Conservation (phyloP, 2,888 invertebrate genomes). For the Galeopsomyia nigrocyanea region DNA sequence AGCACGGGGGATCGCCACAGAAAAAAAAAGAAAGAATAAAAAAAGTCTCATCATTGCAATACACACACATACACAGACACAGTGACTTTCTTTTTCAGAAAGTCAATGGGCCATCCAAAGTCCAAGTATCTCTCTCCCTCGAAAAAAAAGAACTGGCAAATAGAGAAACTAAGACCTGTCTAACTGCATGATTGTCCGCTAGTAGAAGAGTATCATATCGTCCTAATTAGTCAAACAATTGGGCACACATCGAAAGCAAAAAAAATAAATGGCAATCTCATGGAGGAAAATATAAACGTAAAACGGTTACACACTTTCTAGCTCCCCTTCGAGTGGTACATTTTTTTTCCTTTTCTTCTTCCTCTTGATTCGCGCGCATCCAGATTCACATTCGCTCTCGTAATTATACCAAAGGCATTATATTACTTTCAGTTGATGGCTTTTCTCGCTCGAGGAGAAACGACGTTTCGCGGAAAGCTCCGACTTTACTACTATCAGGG, state of each 20-base stretch:
- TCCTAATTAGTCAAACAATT: too few species aligned
- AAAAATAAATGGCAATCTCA: slow-evolving; percentile 10
- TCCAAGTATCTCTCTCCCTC: background rate
- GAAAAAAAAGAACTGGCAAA: background rate
- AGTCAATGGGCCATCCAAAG: slow-evolving; percentile 18
- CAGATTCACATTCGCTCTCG: slow-evolving; percentile 14
- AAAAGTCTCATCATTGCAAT: too few species aligned
- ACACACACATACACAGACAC: too few species aligned
- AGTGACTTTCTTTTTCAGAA: slow-evolving; percentile 41
- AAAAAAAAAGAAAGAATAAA: too few species aligned
- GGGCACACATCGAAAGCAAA: background rate
- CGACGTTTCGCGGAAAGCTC: background rate
- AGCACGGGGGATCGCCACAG: too few species aligned
- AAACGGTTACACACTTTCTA: slow-evolving; percentile 38
- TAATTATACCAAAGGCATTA: slow-evolving; percentile 31
- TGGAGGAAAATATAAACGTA: background rate
- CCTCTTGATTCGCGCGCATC: slow-evolving; percentile 24
- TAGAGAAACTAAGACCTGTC: too few species aligned
- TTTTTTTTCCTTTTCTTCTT: background rate
- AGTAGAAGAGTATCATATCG: too few species aligned
- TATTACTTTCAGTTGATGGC: slow-evolving; percentile 23
- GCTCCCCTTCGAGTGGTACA: background rate
- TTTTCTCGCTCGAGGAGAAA: background rate
- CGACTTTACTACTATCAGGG: too few species aligned
- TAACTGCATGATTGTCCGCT: too few species aligned